Base-by-base conservation (phyloP, 1,140 invertebrate genomes). In the Drosophila kohkoa region DNA sequence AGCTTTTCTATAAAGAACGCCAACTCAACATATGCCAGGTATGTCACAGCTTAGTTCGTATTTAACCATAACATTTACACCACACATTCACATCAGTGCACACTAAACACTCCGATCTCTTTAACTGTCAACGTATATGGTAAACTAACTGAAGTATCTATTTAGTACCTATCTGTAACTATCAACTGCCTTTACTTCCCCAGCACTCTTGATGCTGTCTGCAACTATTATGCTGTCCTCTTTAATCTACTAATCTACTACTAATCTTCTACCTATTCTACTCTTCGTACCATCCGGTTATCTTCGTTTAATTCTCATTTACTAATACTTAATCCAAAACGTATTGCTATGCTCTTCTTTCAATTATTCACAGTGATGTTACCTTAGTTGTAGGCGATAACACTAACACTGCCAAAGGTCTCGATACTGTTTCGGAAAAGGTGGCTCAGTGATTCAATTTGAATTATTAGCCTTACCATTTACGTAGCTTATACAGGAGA, bases 1-100 rank as follows among this genome's bases (percentile, higher is more conserved):
- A 88, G 88, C 68, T 91, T 92, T 72, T 77, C 88, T 62, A 89
- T 92, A 79, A 90, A 91, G 75, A 91, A 91, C 62, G 87, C 79
- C 55, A 91, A 92, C 77, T 91, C 92, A 41, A 88, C 88, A 43
- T 92, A 92, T 77, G 88, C 91, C 80, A 92, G 91, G 91, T 92
- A 91, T 90, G 90, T 73, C 52, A 11, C 41, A 45, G 5, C 41
- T 59, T 62, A 57, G 59, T 71, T 68, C 15, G 25, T 43, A 59
- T 25, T 38, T n/a, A 62, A 49, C 60, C 54, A 63, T 58, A 69
- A 69, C 54, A 54, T 58, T 32, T 51, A 43, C 58, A 46, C 41
- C 45, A 55, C 66, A 35, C 46, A 25, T 38, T 46, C 8, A 58
- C 35, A 77, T 46, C 38, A 46, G 25, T 68, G 52, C 77, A 85